Conservation (phyloP, 2,888 invertebrate genomes). For the Crossocerus cetratus region DNA sequence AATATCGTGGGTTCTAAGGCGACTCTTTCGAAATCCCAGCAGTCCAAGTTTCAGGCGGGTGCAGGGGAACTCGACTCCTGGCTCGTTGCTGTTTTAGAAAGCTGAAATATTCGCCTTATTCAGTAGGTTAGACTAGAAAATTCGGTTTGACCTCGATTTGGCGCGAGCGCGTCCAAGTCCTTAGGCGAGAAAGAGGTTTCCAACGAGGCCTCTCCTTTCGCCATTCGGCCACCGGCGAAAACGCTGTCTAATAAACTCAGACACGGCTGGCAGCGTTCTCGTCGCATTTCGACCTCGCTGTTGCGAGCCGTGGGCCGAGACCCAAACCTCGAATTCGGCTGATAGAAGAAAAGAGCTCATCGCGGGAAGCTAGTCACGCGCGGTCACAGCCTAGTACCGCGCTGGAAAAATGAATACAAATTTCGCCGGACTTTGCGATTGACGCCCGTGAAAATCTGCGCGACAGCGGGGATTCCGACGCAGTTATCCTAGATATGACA, state of each 20-base stretch:
- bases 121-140: constrained; percentile 77
- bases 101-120: constrained; percentile 76
- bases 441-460: too few species aligned
- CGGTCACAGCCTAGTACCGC: too few species aligned
- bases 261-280: too few species aligned
- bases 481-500: constrained; percentile 14
- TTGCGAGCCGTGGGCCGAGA: too few species aligned
- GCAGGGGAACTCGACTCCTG: constrained; percentile 53
- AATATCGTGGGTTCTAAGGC: neutral
- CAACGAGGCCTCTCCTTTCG: constrained; percentile 36
- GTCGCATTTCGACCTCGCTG: too few species aligned
- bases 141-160: constrained; percentile 77
- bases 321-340: too few species aligned
- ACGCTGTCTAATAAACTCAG: too few species aligned
- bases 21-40: constrained; percentile 60
- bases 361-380: too few species aligned
- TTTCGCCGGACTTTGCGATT: too few species aligned
- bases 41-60: constrained; percentile 64
- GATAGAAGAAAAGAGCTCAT: too few species aligned
- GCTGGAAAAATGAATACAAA: too few species aligned
- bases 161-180: constrained; percentile 50
- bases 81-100: constrained; percentile 71
- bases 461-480: constrained; percentile 7
- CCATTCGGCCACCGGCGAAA: constrained; percentile 7
- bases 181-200: constrained; percentile 51